Percentiles rank a stretch among this genome's conserved stretches.
phyloP scores from a whole-genome alignment of 2,113 vertebrate genomes.

The Tragelaphus scriptus region DNA sequence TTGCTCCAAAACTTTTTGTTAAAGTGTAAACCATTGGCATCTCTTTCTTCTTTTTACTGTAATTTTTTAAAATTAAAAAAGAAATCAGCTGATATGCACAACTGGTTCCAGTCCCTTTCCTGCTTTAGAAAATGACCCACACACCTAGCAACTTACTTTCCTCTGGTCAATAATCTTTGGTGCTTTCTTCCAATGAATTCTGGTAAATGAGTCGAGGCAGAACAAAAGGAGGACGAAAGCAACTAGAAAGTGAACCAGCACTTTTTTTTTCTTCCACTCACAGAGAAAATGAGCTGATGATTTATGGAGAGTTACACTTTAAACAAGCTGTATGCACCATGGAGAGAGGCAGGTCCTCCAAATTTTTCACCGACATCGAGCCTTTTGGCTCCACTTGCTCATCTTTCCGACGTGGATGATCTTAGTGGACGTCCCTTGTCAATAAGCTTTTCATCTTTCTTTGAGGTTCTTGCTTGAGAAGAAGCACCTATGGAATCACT shows the following conservation, averaged over 20 bases:
- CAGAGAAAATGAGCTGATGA: slow-evolving; percentile 13
- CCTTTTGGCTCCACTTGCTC: slow-evolving; percentile 62
- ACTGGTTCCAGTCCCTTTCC: not conserved
- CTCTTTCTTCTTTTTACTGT: slow-evolving; percentile 13
- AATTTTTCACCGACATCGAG: slow-evolving; percentile 2
- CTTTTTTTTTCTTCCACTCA: slow-evolving; percentile 81
- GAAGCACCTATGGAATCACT: slow-evolving; percentile 37
- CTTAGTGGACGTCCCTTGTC: slow-evolving; percentile 73
- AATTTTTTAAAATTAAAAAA: slow-evolving; percentile 29
- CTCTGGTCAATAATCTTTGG: slow-evolving; percentile 71
- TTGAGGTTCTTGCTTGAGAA: slow-evolving; percentile 62
- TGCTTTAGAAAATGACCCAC: not conserved
- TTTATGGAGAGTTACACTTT: slow-evolving; percentile 33
- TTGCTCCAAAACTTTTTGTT: slow-evolving; percentile 65
- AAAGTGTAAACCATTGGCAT: slow-evolving; percentile 61
- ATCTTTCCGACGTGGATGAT: slow-evolving; percentile 83
- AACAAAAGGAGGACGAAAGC: slow-evolving; percentile 56
- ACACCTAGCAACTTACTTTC: slow-evolving; percentile 12
- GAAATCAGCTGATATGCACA: slow-evolving; percentile 48
- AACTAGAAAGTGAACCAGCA: slow-evolving; percentile 96
- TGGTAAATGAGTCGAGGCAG: slow-evolving; percentile 17
- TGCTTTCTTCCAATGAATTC: slow-evolving; percentile 64
- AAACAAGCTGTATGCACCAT: slow-evolving; percentile 73
- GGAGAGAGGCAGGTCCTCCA: slow-evolving; percentile 60
- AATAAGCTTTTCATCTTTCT: slow-evolving; percentile 66